A percentile compares a stretch with the other conserved stretches of the same genome.
These are phyloP conservation scores for Alloscopus bannaensis DNA, from an alignment of 2,888 invertebrate genomes.

Conservation along the genomic window DNA sequence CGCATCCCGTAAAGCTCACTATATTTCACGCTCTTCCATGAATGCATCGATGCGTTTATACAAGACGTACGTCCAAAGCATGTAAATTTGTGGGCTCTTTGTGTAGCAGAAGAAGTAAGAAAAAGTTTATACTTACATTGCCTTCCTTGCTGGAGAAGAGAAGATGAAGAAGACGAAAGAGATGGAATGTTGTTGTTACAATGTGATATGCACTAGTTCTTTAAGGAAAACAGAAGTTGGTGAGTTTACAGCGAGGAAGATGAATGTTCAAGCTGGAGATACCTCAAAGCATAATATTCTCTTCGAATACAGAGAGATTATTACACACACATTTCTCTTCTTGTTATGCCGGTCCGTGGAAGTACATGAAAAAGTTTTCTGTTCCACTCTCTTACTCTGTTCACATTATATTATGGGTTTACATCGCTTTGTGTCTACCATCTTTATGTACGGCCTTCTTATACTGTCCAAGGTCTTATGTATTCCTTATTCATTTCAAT, in stretches of 20 bases:
- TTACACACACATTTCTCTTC: not conserved
- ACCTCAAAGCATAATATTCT: slow-evolving; percentile 33
- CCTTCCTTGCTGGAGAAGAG: slow-evolving; percentile 45
- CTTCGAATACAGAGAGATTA: slow-evolving; percentile 2
- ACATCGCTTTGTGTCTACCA: slow-evolving; percentile 36
- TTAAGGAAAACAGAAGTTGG: slow-evolving; percentile 36
- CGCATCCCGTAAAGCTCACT: no score
- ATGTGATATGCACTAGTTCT: slow-evolving; percentile 57
- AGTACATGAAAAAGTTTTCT: slow-evolving; percentile 18
- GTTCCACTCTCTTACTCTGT: not conserved
- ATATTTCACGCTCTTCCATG: no score
- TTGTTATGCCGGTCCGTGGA: slow-evolving; percentile 21
- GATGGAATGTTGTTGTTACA: slow-evolving; percentile 60
- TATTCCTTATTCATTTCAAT: slow-evolving; percentile 52
- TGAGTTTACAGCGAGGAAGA: slow-evolving; percentile 5
- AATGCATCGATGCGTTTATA: no score
- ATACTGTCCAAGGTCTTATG: slow-evolving; percentile 53
- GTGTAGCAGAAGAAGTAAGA: slow-evolving; percentile 35
- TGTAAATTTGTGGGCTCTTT: not conserved
- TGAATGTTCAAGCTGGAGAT: slow-evolving; percentile 30
- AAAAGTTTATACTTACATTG: slow-evolving; percentile 55
- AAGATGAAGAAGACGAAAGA: slow-evolving; percentile 23
- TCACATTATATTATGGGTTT: slow-evolving; percentile 27
- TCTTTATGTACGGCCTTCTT: slow-evolving; percentile 49
- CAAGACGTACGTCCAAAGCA: not conserved